These are phyloP conservation scores for Drosophila recens DNA, from an alignment of 2,888 invertebrate genomes.

Conservation along the genomic window DNA sequence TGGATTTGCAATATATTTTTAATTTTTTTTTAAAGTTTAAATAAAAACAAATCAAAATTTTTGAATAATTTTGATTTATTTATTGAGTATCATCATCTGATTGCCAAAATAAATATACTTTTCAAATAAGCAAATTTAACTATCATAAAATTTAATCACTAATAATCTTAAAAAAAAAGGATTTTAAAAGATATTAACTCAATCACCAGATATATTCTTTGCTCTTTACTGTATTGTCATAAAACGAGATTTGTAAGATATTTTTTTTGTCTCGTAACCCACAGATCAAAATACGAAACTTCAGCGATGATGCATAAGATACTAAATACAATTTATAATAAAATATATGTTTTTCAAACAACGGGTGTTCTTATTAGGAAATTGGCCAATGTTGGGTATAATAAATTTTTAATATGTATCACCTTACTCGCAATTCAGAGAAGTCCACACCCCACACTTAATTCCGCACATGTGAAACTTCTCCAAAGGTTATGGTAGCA, in stretches of 20 bases:
- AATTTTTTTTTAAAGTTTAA: too few relatives aligned
- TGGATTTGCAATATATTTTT: too few relatives aligned
- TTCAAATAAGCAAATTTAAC: too few relatives aligned
- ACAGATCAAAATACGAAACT: conserved; percentile 3
- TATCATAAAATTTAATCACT: too few relatives aligned
- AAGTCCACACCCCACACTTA: conserved; percentile 7
- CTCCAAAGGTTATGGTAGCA: conserved; percentile 74
- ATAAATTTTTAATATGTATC: conserved; percentile 74
- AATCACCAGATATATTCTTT: too few relatives aligned
- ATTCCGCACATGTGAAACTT: conserved; percentile 47
- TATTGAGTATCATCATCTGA: background rate
- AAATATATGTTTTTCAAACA: conserved; percentile 51
- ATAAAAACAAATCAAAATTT: too few relatives aligned
- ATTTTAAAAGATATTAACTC: too few relatives aligned
- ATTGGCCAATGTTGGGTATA: conserved; percentile 39
- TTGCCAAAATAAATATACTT: too few relatives aligned
- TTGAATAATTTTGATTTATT: too few relatives aligned
- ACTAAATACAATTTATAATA: conserved; percentile 38
- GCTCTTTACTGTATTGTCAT: background rate
- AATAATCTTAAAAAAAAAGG: too few relatives aligned
- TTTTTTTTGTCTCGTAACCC: background rate
- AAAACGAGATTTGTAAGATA: background rate
- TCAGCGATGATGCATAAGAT: conserved; percentile 16
- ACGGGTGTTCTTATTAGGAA: conserved; percentile 48
- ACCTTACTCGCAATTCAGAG: conserved; percentile 54